Evolutionary conservation across 2,113 vertebrate genomes (phyloP).

Genomic region (Megaceryle torquata): DNA sequence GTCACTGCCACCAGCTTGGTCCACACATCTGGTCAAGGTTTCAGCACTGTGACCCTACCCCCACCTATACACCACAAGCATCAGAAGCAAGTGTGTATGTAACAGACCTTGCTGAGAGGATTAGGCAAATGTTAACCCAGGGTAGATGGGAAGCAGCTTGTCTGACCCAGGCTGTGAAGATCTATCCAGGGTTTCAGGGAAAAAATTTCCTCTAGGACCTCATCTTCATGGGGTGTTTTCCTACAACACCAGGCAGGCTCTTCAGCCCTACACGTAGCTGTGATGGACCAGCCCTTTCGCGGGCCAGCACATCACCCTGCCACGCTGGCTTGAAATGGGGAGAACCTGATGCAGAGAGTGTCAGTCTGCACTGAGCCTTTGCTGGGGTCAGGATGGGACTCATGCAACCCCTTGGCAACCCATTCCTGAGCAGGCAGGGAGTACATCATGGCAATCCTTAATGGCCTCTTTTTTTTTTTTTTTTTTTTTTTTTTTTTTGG

Average conservation of each 20-base stretch:
- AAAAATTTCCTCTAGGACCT: neutral
- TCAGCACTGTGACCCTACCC: neutral
- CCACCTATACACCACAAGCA: rapidly evolving
- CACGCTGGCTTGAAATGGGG: rapidly evolving
- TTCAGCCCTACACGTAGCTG: rapidly evolving
- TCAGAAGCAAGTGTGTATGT: rapidly evolving
- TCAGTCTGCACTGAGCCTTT: neutral
- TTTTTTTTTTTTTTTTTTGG: neutral
- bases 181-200: neutral
- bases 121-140: too few relatives aligned
- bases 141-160: neutral
- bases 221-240: neutral
- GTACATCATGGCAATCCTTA: neutral
- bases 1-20: neutral
- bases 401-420: rapidly evolving
- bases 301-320: neutral
- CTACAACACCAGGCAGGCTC: neutral
- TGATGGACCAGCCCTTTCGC: neutral
- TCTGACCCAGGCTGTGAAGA: neutral
- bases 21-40: neutral
- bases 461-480: neutral
- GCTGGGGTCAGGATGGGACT: neutral
- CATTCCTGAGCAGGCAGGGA: neutral
- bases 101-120: neutral
- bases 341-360: rapidly evolving